These are phyloP conservation scores for fruit fly (Drosophila melanogaster) DNA, from an alignment of 1,140 invertebrate species.

Conservation along the genomic window DNA sequence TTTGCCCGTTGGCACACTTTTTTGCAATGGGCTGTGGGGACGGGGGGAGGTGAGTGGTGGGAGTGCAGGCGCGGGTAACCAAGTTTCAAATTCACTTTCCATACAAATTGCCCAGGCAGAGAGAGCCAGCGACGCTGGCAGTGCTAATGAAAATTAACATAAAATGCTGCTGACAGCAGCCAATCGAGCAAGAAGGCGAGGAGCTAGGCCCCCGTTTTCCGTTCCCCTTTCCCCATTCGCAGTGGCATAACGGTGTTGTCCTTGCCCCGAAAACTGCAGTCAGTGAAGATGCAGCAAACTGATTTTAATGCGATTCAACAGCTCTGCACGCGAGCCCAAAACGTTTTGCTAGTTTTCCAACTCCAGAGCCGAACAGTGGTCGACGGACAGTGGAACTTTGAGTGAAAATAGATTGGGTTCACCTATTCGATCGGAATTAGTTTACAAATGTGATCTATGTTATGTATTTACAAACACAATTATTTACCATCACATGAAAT, in stretches of 20 bases:
- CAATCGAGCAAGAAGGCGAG: constrained; percentile 69
- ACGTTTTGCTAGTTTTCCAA: constrained; percentile 75
- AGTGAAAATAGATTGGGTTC: neutral
- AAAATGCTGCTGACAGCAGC: constrained; percentile 82
- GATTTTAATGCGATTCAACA: constrained; percentile 83
- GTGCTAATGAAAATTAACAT: constrained; percentile 82
- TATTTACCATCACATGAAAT: too few species aligned
- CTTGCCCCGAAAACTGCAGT: constrained; percentile 70
- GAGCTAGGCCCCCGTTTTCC: neutral
- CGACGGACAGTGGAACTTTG: neutral
- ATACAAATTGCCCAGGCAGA: constrained; percentile 73
- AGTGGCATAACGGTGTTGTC: constrained; percentile 53
- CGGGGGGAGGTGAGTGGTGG: neutral
- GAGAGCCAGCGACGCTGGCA: constrained; percentile 66
- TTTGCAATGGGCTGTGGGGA: constrained; percentile 20
- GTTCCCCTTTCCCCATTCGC: neutral
- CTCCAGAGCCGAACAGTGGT: constrained; percentile 26
- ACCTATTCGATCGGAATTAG: too few species aligned
- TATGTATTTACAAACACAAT: too few species aligned
- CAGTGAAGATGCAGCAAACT: constrained; percentile 81
- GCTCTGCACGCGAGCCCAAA: constrained; percentile 76
- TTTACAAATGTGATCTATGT: too few species aligned
- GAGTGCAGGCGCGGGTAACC: constrained; percentile 28
- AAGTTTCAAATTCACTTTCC: constrained; percentile 80
- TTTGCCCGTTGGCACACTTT: constrained; percentile 68